phyloP scores from a whole-genome alignment of 1,140 invertebrate species.

The Phocides pigmalion region DNA sequence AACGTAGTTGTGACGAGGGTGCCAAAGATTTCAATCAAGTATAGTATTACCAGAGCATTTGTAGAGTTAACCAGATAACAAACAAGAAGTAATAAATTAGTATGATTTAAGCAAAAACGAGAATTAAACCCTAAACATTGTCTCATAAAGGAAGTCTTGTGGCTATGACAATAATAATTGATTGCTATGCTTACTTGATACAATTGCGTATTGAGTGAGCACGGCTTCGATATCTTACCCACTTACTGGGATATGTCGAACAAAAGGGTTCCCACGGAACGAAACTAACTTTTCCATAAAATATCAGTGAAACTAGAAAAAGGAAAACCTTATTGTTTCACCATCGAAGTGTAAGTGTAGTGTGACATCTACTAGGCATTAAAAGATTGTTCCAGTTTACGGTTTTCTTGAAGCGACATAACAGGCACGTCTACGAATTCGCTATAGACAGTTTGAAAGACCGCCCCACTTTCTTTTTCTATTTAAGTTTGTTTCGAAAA shows the following conservation, averaged over 20 bases:
- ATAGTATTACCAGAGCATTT: too few relatives aligned
- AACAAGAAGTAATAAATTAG: too few relatives aligned
- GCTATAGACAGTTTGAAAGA: constrained; percentile 39
- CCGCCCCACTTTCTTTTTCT: constrained; percentile 55
- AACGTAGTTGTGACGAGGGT: too few relatives aligned
- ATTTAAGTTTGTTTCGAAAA: constrained; percentile 53
- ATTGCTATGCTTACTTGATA: background rate
- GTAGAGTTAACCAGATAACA: too few relatives aligned
- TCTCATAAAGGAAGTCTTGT: background rate
- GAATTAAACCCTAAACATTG: background rate
- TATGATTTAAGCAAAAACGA: too few relatives aligned
- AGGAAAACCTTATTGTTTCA: constrained; percentile 49
- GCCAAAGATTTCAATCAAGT: too few relatives aligned
- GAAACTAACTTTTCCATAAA: constrained; percentile 36
- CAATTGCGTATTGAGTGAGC: constrained; percentile 7
- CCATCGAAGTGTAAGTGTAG: constrained; percentile 31
- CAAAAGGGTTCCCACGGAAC: constrained; percentile 40
- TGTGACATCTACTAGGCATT: constrained; percentile 39
- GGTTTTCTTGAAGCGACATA: constrained; percentile 27
- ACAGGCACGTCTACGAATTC: constrained; percentile 42
- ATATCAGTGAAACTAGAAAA: constrained; percentile 52
- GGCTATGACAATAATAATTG: background rate
- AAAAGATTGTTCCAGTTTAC: constrained; percentile 38
- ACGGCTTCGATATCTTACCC: constrained; percentile 13
- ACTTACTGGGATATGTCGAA: constrained; percentile 5